phyloP scores from a whole-genome alignment of 2,888 invertebrate species.

The Agrochola litura region DNA sequence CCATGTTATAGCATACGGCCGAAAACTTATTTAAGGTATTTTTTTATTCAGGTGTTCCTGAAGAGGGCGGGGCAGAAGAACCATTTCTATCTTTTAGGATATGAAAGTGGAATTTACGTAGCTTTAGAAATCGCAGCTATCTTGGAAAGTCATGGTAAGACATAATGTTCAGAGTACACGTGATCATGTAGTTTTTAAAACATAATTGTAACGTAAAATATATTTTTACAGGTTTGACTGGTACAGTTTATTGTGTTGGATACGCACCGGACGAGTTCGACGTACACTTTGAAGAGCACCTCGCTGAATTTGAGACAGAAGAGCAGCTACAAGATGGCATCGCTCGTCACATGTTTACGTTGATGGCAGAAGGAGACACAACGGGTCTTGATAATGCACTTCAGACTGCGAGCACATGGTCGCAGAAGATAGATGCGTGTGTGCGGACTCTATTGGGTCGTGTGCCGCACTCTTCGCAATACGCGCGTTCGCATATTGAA shows the following conservation, averaged over 20 bases:
- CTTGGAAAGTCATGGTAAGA: conserved; percentile 76
- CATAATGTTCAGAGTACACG: not conserved
- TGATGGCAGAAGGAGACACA: conserved; percentile 66
- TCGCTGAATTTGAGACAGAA: conserved; percentile 67
- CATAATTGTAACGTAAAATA: not conserved
- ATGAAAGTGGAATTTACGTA: conserved; percentile 76
- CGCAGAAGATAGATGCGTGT: conserved; percentile 69
- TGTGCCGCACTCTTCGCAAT: conserved; percentile 77
- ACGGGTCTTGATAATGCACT: conserved; percentile 56
- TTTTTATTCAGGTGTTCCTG: conserved; percentile 67
- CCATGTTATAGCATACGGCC: not conserved
- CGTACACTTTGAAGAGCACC: conserved; percentile 66
- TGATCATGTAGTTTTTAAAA: not conserved
- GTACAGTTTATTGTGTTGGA: conserved; percentile 80
- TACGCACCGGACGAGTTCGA: conserved; percentile 73
- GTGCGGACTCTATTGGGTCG: conserved; percentile 73
- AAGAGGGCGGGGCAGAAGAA: conserved; percentile 65
- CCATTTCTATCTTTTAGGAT: conserved; percentile 77
- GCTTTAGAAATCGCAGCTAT: conserved; percentile 78
- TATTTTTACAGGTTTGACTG: conserved; percentile 70
- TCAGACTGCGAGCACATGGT: conserved; percentile 61
- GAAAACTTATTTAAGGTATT: not conserved
- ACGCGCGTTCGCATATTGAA: conserved; percentile 72
- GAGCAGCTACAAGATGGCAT: conserved; percentile 74
- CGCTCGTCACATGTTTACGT: conserved; percentile 73